phyloP scores from a whole-genome alignment of 2,888 invertebrate genomes.

The Spilosoma lubricipeda region DNA sequence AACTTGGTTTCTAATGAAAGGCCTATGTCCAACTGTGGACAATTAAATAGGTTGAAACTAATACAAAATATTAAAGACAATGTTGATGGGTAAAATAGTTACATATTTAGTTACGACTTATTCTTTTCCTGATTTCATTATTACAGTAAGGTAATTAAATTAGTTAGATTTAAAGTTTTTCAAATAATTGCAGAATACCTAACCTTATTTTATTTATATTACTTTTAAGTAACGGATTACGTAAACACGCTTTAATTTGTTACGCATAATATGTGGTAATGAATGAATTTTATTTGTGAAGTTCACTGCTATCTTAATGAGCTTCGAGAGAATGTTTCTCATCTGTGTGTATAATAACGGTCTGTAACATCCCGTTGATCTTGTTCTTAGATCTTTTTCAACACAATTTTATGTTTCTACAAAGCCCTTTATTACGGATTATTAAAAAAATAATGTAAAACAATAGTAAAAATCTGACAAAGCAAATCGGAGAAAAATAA shows the following conservation, averaged over 20 bases:
- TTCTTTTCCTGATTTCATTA: not conserved
- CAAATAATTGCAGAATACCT: not conserved
- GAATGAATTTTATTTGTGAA: not conserved
- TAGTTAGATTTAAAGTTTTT: not conserved
- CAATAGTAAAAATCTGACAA: conserved; percentile 18
- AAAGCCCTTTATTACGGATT: conserved; percentile 34
- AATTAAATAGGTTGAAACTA: too few species aligned
- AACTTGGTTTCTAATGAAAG: too few species aligned
- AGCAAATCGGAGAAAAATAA: conserved; percentile 32
- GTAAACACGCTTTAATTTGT: conserved; percentile 7
- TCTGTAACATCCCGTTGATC: conserved; percentile 55
- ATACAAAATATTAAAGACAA: too few species aligned
- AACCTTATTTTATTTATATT: not conserved
- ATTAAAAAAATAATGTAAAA: conserved; percentile 23
- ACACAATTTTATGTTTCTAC: conserved; percentile 39
- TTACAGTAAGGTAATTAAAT: not conserved
- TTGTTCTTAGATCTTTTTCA: conserved; percentile 54
- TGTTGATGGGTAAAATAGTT: not conserved
- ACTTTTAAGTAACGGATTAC: not conserved
- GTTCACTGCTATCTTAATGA: conserved; percentile 7
- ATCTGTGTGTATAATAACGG: conserved; percentile 60
- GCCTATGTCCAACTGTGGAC: too few species aligned
- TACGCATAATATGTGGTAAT: conserved; percentile 26
- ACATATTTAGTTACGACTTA: not conserved
- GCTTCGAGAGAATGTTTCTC: conserved; percentile 24